phyloP scores from a whole-genome alignment of 2,888 invertebrate species.

The Priapulus caudatus region DNA sequence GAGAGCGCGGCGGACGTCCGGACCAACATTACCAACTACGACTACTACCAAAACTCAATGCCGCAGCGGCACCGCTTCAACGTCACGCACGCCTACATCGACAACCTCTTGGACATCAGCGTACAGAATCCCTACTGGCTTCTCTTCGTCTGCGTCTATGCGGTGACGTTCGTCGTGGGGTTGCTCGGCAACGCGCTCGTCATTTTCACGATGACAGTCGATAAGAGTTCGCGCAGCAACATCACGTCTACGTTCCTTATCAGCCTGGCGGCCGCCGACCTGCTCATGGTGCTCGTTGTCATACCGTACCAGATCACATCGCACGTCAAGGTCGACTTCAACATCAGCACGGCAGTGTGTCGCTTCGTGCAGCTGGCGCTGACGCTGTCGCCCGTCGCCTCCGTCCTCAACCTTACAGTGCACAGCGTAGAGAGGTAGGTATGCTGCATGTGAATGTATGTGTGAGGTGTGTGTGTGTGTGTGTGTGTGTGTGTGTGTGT shows the following conservation, averaged over 20 bases:
- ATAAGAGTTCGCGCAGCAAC: background rate
- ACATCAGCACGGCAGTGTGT: background rate
- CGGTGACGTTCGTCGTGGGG: background rate
- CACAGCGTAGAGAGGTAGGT: background rate
- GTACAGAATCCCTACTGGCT: too few species aligned
- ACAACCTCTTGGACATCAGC: too few species aligned
- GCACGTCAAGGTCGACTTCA: background rate
- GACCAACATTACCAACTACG: too few species aligned
- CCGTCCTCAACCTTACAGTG: background rate
- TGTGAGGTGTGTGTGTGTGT: too few species aligned
- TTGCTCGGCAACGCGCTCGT: background rate
- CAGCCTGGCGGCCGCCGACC: background rate
- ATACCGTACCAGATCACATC: background rate
- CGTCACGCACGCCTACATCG: too few species aligned
- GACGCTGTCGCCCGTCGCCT: background rate
- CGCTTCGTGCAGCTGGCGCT: background rate
- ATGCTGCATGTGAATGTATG: too few species aligned
- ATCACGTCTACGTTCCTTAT: background rate
- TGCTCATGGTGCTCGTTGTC: background rate
- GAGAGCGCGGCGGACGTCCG: too few species aligned
- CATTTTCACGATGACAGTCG: background rate
- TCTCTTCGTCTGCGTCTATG: background rate
- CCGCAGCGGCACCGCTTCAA: too few species aligned
- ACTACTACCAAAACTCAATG: too few species aligned
- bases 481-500: too few species aligned